Percentiles rank a stretch among this genome's conserved stretches.
Evolutionary conservation across 2,113 vertebrate species (phyloP).

Genomic region (Nycticebus coucang): DNA sequence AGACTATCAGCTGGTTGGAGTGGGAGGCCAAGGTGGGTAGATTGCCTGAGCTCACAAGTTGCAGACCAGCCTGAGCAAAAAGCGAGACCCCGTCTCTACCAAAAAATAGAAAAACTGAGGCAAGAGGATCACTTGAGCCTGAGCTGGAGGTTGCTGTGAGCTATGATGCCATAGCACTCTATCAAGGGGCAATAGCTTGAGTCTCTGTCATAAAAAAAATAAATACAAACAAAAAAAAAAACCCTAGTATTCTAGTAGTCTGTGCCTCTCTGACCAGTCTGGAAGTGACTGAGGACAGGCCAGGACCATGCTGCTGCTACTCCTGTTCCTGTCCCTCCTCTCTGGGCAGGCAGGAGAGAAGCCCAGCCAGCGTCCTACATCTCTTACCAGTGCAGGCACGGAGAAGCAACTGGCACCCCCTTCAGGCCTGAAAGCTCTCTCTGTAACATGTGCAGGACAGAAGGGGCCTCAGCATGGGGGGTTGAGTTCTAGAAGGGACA

Average conservation of each 20-base stretch:
- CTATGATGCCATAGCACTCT: no score
- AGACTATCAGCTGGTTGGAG: no score
- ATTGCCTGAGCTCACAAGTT: no score
- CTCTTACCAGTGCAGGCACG: slow-evolving; percentile 50
- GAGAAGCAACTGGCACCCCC: slow-evolving; percentile 2
- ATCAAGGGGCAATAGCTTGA: no score
- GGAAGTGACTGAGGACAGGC: slow-evolving; percentile 15
- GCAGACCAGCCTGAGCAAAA: no score
- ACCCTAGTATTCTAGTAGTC: not conserved
- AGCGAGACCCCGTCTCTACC: no score
- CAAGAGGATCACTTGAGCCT: no score
- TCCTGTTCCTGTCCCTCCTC: slow-evolving; percentile 38
- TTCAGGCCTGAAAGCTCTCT: not conserved
- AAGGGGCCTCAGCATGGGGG: not conserved
- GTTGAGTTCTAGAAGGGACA: slow-evolving; percentile 27
- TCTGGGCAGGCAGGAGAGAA: not conserved
- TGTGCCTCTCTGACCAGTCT: not conserved
- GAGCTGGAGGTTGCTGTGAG: no score
- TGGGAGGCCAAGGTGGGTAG: no score
- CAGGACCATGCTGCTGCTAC: slow-evolving; percentile 24
- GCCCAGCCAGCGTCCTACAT: not conserved
- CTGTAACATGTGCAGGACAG: not conserved
- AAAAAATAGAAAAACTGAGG: no score
- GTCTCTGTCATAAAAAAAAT: no score
- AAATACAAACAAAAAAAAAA: no score